Percentiles rank a stretch among this genome's conserved stretches.
phyloP scores from a whole-genome alignment of 2,888 invertebrate species.

The Himalopsyche japonica region DNA sequence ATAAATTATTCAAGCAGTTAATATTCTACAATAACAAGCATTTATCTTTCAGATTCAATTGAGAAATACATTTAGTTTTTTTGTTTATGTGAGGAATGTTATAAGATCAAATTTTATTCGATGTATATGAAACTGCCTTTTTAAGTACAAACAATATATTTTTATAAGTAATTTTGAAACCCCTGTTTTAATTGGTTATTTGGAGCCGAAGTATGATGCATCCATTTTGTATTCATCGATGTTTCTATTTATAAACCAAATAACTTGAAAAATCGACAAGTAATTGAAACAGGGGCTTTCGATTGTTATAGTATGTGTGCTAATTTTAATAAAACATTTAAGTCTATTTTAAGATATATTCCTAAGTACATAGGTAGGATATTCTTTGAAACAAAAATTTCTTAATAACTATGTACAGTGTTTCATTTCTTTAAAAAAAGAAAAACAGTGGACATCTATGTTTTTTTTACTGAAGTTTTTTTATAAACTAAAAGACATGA shows the following conservation, averaged over 20 bases:
- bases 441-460: neutral
- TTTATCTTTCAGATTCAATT: neutral
- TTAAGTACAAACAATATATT: neutral
- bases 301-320: too few species aligned
- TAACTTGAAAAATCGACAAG: too few species aligned
- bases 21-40: neutral
- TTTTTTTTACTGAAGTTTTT: neutral
- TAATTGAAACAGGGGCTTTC: too few species aligned
- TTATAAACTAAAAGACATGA: neutral
- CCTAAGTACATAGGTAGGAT: neutral
- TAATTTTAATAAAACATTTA: neutral
- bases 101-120: neutral
- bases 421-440: neutral
- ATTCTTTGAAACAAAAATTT: neutral
- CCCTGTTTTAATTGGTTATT: too few species aligned
- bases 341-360: neutral
- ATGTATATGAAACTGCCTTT: conserved; percentile 4
- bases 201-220: too few species aligned
- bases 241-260: too few species aligned
- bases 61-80: neutral
- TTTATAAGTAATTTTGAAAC: neutral
- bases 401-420: neutral
- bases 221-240: too few species aligned
- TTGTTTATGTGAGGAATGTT: neutral
- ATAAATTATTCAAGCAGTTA: neutral